Conservation (phyloP, 2,888 invertebrate species). For the Torymus texanus region DNA sequence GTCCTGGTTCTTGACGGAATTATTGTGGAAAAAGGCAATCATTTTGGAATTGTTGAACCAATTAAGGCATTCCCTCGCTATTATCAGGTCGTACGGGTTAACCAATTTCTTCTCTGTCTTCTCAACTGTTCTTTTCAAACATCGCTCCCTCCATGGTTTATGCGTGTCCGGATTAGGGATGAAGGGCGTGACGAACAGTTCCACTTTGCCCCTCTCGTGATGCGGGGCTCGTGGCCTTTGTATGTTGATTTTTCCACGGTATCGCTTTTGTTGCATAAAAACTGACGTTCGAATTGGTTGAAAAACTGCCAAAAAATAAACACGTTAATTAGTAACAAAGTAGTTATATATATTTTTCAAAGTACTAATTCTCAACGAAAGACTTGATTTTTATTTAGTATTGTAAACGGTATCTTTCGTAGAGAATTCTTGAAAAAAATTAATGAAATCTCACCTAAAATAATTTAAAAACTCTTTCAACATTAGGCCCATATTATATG, state of each 20-base stretch:
- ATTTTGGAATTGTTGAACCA: conserved; percentile 84
- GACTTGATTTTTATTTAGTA: too few species aligned
- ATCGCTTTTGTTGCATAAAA: conserved; percentile 78
- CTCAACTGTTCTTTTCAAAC: too few species aligned
- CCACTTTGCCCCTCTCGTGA: conserved; percentile 81
- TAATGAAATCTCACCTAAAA: conserved; percentile 46
- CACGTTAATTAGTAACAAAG: not conserved
- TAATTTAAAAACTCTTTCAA: conserved; percentile 40
- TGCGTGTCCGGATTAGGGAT: conserved; percentile 76
- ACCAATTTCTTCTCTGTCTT: too few species aligned
- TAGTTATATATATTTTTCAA: not conserved
- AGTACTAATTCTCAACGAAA: too few species aligned
- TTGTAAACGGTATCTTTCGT: too few species aligned
- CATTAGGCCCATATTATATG: conserved; percentile 30
- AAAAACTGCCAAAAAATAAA: conserved; percentile 62
- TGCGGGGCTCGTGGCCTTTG: conserved; percentile 79
- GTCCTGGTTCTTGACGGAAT: conserved; percentile 82
- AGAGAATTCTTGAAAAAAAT: too few species aligned
- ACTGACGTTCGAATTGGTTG: conserved; percentile 66
- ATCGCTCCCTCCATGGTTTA: conserved; percentile 10
- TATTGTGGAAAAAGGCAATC: conserved; percentile 84
- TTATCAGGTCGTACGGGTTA: conserved; percentile 84
- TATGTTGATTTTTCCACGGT: conserved; percentile 84
- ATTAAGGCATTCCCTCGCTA: conserved; percentile 83
- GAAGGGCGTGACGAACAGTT: conserved; percentile 81